phyloP scores from a whole-genome alignment of 2,797 vertebrate genomes.

The Sebastes matsubarae region DNA sequence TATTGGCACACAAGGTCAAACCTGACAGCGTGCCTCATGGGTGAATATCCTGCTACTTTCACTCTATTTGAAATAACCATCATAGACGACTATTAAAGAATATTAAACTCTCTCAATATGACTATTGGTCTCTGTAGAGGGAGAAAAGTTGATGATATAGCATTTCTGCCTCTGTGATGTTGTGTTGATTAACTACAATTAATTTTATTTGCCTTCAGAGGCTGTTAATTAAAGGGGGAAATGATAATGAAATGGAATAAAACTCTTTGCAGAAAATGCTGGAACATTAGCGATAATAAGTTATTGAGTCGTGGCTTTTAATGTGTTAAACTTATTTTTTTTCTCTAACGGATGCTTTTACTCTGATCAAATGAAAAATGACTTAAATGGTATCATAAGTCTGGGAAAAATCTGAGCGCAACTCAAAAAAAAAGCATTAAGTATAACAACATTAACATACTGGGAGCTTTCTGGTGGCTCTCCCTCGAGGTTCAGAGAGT shows the following conservation, averaged over 20 bases:
- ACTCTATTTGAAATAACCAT: not conserved
- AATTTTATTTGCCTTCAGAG: constrained; percentile 21
- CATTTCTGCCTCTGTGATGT: not conserved
- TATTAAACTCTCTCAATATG: constrained; percentile 11
- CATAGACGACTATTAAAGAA: not conserved
- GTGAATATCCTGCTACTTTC: not conserved
- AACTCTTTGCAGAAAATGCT: constrained; percentile 10
- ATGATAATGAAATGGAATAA: constrained; percentile 24
- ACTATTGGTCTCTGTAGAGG: not conserved
- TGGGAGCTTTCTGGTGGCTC: constrained; percentile 17
- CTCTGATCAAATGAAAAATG: not conserved
- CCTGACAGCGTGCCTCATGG: not conserved
- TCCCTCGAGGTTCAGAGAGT: constrained; percentile 17
- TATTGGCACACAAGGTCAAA: constrained; percentile 7
- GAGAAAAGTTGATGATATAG: constrained; percentile 27
- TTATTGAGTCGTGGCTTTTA: constrained; percentile 21
- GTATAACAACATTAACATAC: not conserved
- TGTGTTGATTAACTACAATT: constrained; percentile 34
- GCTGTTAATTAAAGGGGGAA: constrained; percentile 37
- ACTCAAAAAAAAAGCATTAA: not conserved
- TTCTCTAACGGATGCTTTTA: not conserved
- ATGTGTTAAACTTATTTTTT: not conserved
- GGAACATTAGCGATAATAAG: not conserved
- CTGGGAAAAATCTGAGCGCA: not conserved
- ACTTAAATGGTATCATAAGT: not conserved